phyloP scores from a whole-genome alignment of 2,797 vertebrate species.

The Mallotus villosus region DNA sequence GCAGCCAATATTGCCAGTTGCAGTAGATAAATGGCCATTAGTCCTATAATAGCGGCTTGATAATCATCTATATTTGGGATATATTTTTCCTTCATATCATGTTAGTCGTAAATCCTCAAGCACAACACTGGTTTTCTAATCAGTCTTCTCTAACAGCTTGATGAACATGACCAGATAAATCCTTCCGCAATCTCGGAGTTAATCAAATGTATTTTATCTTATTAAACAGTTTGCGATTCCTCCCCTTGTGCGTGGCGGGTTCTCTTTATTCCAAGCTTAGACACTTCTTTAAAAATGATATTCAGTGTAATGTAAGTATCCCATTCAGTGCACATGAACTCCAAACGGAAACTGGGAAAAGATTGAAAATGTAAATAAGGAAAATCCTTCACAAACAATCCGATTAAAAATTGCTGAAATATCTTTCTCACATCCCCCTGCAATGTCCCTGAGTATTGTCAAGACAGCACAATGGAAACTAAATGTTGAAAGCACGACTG shows the following conservation, averaged over 20 bases:
- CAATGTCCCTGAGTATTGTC: neutral
- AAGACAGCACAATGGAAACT: neutral
- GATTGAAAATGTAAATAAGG: slow-evolving; percentile 4
- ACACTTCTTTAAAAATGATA: slow-evolving; percentile 15
- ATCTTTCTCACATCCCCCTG: too few relatives aligned
- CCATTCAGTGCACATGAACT: slow-evolving; percentile 14
- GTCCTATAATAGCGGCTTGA: slow-evolving; percentile 46
- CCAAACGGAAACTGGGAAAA: slow-evolving; percentile 18
- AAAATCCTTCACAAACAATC: slow-evolving; percentile 1
- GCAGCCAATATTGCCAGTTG: slow-evolving; percentile 17
- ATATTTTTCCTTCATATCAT: slow-evolving; percentile 42
- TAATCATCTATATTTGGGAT: slow-evolving; percentile 43
- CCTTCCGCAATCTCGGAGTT: slow-evolving; percentile 26
- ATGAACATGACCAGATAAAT: slow-evolving; percentile 37
- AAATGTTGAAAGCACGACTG: neutral
- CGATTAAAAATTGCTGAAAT: slow-evolving; percentile 5
- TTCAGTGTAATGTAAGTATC: slow-evolving; percentile 3
- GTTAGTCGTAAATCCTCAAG: slow-evolving; percentile 23
- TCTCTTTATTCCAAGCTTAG: slow-evolving; percentile 8
- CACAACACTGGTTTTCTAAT: slow-evolving; percentile 36
- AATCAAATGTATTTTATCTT: slow-evolving; percentile 34
- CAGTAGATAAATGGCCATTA: slow-evolving; percentile 50
- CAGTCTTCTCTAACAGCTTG: slow-evolving; percentile 34
- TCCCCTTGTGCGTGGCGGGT: slow-evolving; percentile 15
- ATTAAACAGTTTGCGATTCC: slow-evolving; percentile 45